Conservation (phyloP, 2,797 vertebrate species). For the Notolepis coatsorum region DNA sequence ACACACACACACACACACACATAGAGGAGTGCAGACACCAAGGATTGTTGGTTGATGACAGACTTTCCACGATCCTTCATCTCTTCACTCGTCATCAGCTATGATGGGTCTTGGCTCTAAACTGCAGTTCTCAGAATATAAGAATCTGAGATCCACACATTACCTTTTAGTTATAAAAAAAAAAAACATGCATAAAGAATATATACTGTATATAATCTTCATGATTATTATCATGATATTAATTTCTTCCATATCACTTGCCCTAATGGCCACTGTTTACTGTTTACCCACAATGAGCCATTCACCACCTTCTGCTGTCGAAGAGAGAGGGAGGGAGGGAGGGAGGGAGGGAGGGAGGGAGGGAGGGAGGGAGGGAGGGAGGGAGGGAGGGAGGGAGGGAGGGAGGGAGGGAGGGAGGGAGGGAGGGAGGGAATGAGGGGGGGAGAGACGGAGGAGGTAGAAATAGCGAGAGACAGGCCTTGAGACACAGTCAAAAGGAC, state of each 20-base stretch:
- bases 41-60: conserved; percentile 9
- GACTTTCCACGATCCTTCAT: conserved; percentile 18
- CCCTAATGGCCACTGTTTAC: too few relatives aligned
- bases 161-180: too few relatives aligned
- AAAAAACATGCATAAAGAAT: too few relatives aligned
- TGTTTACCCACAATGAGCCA: too few relatives aligned
- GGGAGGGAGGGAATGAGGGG: not conserved
- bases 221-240: too few relatives aligned
- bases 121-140: not conserved
- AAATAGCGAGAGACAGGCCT: conserved; percentile 45
- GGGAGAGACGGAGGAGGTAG: not conserved
- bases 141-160: conserved; percentile 1
- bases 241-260: too few relatives aligned
- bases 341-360: not conserved
- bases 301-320: conserved; percentile 8
- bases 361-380: not conserved
- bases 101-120: conserved; percentile 5
- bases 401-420: not conserved
- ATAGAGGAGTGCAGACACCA: not conserved
- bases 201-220: too few relatives aligned
- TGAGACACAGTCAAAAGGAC: conserved; percentile 76
- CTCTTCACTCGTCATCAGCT: conserved; percentile 21
- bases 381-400: not conserved
- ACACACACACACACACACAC: not conserved
- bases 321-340: not conserved